Percentiles rank a stretch among this genome's conserved stretches.
phyloP scores from a whole-genome alignment of 1,140 invertebrate species.

The Drosophila mojavensis region DNA sequence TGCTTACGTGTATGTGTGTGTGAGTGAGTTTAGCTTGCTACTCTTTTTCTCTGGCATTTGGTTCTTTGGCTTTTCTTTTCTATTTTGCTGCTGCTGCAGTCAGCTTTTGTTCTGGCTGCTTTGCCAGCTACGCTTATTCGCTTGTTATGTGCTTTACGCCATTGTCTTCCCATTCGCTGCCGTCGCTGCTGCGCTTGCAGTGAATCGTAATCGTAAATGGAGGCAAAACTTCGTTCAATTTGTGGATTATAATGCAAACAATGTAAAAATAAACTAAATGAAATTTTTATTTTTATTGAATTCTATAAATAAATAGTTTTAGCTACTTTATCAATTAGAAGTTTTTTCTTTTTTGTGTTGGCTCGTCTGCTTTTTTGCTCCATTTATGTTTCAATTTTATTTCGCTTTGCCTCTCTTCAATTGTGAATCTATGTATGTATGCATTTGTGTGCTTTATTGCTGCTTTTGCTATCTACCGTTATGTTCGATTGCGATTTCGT shows the following conservation, averaged over 20 bases:
- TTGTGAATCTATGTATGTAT: background rate
- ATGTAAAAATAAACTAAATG: background rate
- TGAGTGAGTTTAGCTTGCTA: slow-evolving; percentile 21
- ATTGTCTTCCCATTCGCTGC: slow-evolving; percentile 55
- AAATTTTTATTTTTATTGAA: background rate
- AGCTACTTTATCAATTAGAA: slow-evolving; percentile 12
- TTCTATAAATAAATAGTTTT: background rate
- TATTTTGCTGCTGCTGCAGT: slow-evolving; percentile 55
- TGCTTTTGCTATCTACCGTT: slow-evolving; percentile 70
- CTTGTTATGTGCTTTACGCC: slow-evolving; percentile 61
- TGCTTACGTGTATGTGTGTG: slow-evolving; percentile 10
- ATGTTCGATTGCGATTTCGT: slow-evolving; percentile 76
- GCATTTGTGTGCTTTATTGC: slow-evolving; percentile 4
- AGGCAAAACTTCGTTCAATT: slow-evolving; percentile 23
- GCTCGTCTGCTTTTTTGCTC: slow-evolving; percentile 6
- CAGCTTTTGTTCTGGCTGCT: slow-evolving; percentile 51
- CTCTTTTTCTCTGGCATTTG: slow-evolving; percentile 36
- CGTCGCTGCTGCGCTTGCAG: slow-evolving; percentile 40
- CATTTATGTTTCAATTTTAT: slow-evolving; percentile 43
- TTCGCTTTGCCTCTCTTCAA: slow-evolving; percentile 26
- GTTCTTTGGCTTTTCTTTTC: slow-evolving; percentile 48
- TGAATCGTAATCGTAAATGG: slow-evolving; percentile 31
- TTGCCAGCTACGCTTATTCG: slow-evolving; percentile 60
- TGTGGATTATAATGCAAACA: background rate
- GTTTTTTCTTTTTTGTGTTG: slow-evolving; percentile 13